Evolutionary conservation across 1,140 invertebrate species (phyloP).

Genomic region (Meloidogyne hapla): DNA sequence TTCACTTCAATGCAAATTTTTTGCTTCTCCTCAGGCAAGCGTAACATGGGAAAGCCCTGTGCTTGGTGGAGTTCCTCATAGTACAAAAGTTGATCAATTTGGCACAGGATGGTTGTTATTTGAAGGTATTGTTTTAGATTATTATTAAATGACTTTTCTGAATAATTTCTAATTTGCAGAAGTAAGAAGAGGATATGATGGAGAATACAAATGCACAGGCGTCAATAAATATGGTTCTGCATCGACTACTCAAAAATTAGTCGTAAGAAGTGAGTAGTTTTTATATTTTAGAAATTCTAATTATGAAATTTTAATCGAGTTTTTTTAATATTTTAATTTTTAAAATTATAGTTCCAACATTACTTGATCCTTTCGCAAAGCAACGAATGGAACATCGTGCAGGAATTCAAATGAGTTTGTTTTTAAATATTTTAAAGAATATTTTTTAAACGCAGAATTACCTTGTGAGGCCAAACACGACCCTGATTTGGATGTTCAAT

Average conservation of each 20-base stretch:
- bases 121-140: constrained; percentile 67
- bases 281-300: too few species aligned
- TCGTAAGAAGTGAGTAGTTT: constrained; percentile 52
- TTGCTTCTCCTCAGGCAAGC: constrained; percentile 87
- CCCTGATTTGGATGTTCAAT: constrained; percentile 75
- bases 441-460: constrained; percentile 69
- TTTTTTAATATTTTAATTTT: not conserved
- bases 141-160: constrained; percentile 70
- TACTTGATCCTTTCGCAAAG: constrained; percentile 48
- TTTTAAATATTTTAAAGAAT: not conserved
- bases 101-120: constrained; percentile 77
- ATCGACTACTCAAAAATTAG: constrained; percentile 45
- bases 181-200: constrained; percentile 70
- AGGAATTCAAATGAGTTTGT: constrained; percentile 74
- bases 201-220: constrained; percentile 61
- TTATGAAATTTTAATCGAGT: not conserved
- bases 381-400: constrained; percentile 66
- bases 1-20: constrained; percentile 82
- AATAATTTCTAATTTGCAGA: constrained; percentile 76
- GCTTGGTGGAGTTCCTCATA: constrained; percentile 46
- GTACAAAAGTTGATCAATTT: constrained; percentile 52
- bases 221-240: constrained; percentile 60
- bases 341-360: constrained; percentile 53
- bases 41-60: constrained; percentile 80
- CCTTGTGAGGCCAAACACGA: constrained; percentile 87